Conservation (phyloP, 2,888 invertebrate genomes). For the Tenthredo mesomela region DNA sequence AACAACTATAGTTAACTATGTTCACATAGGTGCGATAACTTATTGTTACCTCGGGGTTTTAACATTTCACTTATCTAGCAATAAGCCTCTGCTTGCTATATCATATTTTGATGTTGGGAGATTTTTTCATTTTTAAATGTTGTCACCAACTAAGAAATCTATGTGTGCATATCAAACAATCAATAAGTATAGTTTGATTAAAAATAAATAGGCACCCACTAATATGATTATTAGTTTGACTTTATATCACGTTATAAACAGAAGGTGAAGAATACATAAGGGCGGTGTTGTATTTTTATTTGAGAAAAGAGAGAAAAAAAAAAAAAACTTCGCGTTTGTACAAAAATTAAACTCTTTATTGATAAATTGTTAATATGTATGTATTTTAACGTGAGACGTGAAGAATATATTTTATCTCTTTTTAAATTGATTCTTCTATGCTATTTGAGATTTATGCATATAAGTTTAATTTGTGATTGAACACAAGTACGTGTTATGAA, state of each 20-base stretch:
- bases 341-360: slow-evolving; percentile 32
- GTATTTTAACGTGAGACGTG: not conserved
- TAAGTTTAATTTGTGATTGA: not conserved
- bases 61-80: slow-evolving; percentile 7
- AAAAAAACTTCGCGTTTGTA: not conserved
- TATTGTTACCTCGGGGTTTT: not conserved
- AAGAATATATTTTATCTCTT: slow-evolving; percentile 1
- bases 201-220: slow-evolving; percentile 26
- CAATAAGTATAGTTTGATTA: not conserved
- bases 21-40: not conserved
- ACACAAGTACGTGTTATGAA: not conserved
- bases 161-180: not conserved
- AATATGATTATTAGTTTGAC: not conserved
- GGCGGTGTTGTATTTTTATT: not conserved
- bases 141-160: not conserved
- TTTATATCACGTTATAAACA: not conserved
- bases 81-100: not conserved
- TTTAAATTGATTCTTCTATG: not conserved
- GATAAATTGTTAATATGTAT: slow-evolving; percentile 11
- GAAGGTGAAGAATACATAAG: not conserved
- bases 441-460: slow-evolving; percentile 31
- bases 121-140: not conserved
- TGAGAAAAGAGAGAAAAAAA: too few relatives aligned
- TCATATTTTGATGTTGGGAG: not conserved
- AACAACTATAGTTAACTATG: slow-evolving; percentile 4